phyloP scores from a whole-genome alignment of 2,797 vertebrate genomes.

The Pempheris klunzingeri region DNA sequence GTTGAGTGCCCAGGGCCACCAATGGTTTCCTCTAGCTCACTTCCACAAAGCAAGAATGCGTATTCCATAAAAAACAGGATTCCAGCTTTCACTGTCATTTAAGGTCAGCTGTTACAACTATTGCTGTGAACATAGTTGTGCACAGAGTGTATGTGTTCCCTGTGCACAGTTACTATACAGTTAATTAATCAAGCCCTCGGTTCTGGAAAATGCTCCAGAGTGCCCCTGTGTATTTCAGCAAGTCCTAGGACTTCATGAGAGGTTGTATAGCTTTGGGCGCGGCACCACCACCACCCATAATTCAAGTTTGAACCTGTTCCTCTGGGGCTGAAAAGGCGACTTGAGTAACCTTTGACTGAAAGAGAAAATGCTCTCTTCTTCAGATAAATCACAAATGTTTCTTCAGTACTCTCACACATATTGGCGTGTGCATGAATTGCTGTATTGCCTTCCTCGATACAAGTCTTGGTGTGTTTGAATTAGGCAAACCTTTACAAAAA shows the following conservation, averaged over 20 bases:
- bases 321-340: conserved; percentile 5
- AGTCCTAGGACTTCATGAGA: conserved; percentile 20
- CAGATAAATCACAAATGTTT: not conserved
- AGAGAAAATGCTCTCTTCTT: conserved; percentile 1
- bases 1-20: no score
- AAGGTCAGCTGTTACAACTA: not conserved
- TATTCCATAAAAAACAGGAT: not conserved
- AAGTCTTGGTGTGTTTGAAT: not conserved
- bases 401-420: not conserved
- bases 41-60: not conserved
- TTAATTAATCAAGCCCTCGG: not conserved
- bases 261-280: conserved; percentile 45
- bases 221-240: conserved; percentile 20
- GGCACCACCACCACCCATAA: conserved; percentile 52
- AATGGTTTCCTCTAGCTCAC: not conserved
- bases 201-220: conserved; percentile 9
- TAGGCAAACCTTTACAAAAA: not conserved
- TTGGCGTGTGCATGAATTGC: not conserved
- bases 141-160: not conserved
- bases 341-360: conserved; percentile 17
- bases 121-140: conserved; percentile 14
- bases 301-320: conserved; percentile 67
- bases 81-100: not conserved
- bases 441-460: not conserved
- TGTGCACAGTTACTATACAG: no score